phyloP scores from a whole-genome alignment of 2,888 invertebrate genomes.

The Acleris emargana region DNA sequence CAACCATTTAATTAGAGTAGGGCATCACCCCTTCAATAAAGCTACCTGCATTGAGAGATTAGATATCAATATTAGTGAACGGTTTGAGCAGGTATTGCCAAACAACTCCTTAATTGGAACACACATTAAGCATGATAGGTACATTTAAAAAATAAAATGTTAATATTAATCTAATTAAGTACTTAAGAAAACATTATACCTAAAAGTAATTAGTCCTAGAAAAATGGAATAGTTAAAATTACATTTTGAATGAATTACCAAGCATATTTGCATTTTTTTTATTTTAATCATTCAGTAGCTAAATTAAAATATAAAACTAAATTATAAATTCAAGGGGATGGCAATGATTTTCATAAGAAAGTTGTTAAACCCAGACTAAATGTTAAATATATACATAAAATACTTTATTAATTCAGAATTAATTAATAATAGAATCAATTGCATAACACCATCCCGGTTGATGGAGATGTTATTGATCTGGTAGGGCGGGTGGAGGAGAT shows the following conservation, averaged over 20 bases:
- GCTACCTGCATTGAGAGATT: slow-evolving; percentile 48
- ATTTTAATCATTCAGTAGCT: not conserved
- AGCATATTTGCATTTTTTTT: too few species aligned
- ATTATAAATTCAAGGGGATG: not conserved
- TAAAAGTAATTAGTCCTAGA: too few species aligned
- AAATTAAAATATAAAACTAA: not conserved
- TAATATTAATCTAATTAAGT: too few species aligned
- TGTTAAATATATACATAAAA: not conserved
- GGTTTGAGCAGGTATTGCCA: slow-evolving; percentile 15
- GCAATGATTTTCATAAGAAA: not conserved
- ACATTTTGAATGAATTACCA: too few species aligned
- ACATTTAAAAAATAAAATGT: not conserved
- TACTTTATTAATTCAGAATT: slow-evolving; percentile 30
- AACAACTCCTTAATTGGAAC: not conserved
- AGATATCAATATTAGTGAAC: slow-evolving; percentile 43
- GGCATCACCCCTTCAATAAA: slow-evolving; percentile 44
- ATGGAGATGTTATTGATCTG: slow-evolving; percentile 81
- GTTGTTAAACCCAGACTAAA: not conserved
- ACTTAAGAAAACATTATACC: too few species aligned
- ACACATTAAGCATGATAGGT: not conserved
- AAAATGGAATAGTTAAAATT: too few species aligned
- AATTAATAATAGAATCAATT: slow-evolving; percentile 51
- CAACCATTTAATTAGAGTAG: slow-evolving; percentile 39
- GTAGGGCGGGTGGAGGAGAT: slow-evolving; percentile 61
- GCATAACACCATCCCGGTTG: slow-evolving; percentile 75